These are phyloP conservation scores for Sanderia malayensis DNA, from an alignment of 30 jellyfish, hydroid and myxozoan genomes.

Conservation along the genomic window DNA sequence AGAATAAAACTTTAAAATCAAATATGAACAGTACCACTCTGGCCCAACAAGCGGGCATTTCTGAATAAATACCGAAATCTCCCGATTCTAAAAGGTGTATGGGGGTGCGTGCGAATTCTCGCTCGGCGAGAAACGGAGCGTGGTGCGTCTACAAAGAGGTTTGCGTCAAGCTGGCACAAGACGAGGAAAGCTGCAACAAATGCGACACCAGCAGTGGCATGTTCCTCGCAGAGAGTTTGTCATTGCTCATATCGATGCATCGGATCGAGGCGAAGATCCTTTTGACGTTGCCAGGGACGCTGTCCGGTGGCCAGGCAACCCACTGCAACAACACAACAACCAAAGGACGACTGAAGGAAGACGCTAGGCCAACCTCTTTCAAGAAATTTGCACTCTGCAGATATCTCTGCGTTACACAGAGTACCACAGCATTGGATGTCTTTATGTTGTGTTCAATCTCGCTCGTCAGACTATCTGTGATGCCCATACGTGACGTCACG, in stretches of 20 bases:
- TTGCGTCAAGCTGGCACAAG: too few relatives aligned
- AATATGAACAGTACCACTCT: too few relatives aligned
- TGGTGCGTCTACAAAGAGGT: too few relatives aligned
- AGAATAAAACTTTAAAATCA: too few relatives aligned
- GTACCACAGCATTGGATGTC: constrained; percentile 26
- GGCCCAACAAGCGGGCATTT: too few relatives aligned
- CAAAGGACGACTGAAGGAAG: constrained; percentile 20
- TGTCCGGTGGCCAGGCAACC: constrained; percentile 67
- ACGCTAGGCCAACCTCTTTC: constrained; percentile 49
- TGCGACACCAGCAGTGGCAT: constrained; percentile 40
- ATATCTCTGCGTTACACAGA: constrained; percentile 42
- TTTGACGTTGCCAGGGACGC: constrained; percentile 31
- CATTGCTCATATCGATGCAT: constrained; percentile 50
- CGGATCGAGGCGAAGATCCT: constrained; percentile 37
- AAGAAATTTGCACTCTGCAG: constrained; percentile 37
- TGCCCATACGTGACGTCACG: constrained; percentile 29
- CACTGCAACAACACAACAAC: constrained; percentile 50
- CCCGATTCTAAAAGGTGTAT: too few relatives aligned
- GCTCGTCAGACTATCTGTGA: constrained; percentile 41
- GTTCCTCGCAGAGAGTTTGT: constrained; percentile 46
- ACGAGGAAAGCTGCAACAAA: constrained; percentile 6
- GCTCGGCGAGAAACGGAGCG: too few relatives aligned
- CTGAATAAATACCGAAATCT: too few relatives aligned
- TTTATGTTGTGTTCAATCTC: constrained; percentile 39
- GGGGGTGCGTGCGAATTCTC: too few relatives aligned